Conservation (phyloP, 2,888 invertebrate genomes). For the Tuberolachnus salignus region DNA sequence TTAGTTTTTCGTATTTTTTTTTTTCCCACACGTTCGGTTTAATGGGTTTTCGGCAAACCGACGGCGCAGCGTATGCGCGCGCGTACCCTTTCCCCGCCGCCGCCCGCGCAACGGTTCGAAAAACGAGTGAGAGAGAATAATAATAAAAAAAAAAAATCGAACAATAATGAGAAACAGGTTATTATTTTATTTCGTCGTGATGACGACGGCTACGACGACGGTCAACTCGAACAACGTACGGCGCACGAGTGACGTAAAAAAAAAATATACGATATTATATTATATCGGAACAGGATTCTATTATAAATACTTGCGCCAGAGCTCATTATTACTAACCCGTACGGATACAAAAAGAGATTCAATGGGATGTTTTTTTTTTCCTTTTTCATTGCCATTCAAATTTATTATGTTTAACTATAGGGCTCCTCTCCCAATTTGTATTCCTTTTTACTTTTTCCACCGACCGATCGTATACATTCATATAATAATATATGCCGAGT, state of each 20-base stretch:
- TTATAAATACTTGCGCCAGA: no score
- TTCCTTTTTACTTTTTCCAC: no score
- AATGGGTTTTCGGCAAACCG: slow-evolving; percentile 45
- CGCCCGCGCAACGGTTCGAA: slow-evolving; percentile 1
- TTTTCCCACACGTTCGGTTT: slow-evolving; percentile 7
- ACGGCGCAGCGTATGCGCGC: not conserved
- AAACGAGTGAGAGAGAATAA: not conserved
- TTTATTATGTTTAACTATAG: no score
- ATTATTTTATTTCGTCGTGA: not conserved
- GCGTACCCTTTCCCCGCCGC: not conserved
- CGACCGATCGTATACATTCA: no score
- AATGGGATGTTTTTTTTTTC: no score
- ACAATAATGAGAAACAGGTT: slow-evolving; percentile 28
- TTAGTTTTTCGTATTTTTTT: slow-evolving; percentile 14
- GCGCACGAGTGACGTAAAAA: not conserved
- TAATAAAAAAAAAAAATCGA: not conserved
- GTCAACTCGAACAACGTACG: slow-evolving; percentile 36
- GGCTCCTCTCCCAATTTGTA: no score
- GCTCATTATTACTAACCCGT: no score
- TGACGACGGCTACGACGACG: slow-evolving; percentile 9
- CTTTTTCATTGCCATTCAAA: no score
- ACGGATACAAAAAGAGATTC: no score
- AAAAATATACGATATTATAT: no score
- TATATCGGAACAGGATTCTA: no score
- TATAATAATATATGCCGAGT: no score